Evolutionary conservation across 1,140 invertebrate genomes (phyloP).

Genomic region (Lamellibrachia luymesi): DNA sequence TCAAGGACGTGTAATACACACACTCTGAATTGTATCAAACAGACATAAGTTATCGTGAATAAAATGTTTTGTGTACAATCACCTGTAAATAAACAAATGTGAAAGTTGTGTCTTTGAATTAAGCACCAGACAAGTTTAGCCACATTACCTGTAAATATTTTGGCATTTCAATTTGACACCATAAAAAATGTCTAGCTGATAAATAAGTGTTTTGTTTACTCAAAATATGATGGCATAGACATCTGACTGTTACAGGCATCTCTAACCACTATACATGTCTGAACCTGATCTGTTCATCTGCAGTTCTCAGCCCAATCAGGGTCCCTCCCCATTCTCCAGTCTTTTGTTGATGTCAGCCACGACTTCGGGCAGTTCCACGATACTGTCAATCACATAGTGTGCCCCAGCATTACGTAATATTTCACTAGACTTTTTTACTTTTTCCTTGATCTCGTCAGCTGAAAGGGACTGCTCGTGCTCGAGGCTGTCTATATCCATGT

Average conservation of each 20-base stretch:
- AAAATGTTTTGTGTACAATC: too few species aligned
- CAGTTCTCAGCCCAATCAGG: slow-evolving; percentile 31
- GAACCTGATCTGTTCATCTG: too few species aligned
- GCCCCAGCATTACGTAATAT: slow-evolving; percentile 50
- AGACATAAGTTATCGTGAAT: too few species aligned
- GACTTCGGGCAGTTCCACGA: slow-evolving; percentile 52
- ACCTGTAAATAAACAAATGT: neutral
- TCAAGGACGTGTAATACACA: too few species aligned
- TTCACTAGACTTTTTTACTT: slow-evolving; percentile 44
- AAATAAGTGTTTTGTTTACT: neutral
- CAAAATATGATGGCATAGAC: too few species aligned
- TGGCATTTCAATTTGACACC: neutral
- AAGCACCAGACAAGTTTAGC: neutral
- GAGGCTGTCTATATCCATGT: slow-evolving; percentile 53
- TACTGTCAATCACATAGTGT: slow-evolving; percentile 57
- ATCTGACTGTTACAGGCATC: too few species aligned
- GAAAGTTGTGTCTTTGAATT: neutral
- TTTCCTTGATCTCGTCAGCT: slow-evolving; percentile 42
- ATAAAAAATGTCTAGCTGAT: neutral
- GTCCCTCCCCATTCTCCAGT: slow-evolving; percentile 49
- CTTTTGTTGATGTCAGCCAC: slow-evolving; percentile 53
- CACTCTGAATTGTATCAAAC: too few species aligned
- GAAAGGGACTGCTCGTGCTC: slow-evolving; percentile 46
- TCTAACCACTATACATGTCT: too few species aligned
- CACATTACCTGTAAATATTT: neutral